Evolutionary conservation across 2,888 invertebrate species (phyloP).

Genomic region (Chrysopilus asiliformis): DNA sequence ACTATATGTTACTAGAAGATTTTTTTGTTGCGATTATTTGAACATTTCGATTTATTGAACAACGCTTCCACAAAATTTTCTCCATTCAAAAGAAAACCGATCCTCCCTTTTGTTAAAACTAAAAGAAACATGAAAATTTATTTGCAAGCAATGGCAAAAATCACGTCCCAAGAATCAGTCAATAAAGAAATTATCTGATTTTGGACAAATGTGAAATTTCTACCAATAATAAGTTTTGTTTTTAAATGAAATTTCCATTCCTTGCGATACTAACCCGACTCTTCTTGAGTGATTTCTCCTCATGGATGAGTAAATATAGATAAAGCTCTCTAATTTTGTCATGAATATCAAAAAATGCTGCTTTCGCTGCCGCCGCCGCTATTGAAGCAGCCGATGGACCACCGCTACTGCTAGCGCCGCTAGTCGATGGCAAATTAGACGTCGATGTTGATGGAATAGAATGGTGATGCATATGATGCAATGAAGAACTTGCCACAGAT

Average conservation of each 20-base stretch:
- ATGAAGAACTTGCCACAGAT: conserved; percentile 16
- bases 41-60: too few species aligned
- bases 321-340: conserved; percentile 34
- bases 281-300: conserved; percentile 32
- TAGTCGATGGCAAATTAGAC: conserved; percentile 20
- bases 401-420: conserved; percentile 4
- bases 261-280: conserved; percentile 27
- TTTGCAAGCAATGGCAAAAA: too few species aligned
- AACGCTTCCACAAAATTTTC: too few species aligned
- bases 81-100: too few species aligned
- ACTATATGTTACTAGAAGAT: too few species aligned
- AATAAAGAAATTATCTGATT: not conserved
- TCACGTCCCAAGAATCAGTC: too few species aligned
- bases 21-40: too few species aligned
- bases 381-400: conserved; percentile 10
- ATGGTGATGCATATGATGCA: not conserved
- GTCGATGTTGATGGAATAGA: conserved; percentile 12
- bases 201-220: not conserved
- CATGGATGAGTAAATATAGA: conserved; percentile 29
- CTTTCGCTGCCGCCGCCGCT: conserved; percentile 13
- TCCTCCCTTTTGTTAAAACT: too few species aligned
- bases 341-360: conserved; percentile 31
- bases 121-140: too few species aligned
- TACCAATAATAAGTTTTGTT: too few species aligned
- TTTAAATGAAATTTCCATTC: too few species aligned